Conservation (phyloP, 2,888 invertebrate genomes). For the Syrista parreyssii region DNA sequence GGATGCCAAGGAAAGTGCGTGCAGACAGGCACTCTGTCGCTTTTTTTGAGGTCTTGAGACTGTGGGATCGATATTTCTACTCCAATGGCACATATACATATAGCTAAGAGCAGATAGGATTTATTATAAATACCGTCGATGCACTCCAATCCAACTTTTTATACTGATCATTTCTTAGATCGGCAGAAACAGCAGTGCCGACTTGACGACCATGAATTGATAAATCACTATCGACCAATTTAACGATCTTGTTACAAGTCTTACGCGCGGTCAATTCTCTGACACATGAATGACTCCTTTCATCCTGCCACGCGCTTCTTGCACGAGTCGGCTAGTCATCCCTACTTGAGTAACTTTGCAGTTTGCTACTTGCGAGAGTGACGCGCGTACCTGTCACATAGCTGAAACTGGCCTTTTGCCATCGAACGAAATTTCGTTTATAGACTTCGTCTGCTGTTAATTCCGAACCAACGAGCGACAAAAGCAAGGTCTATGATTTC, state of each 20-base stretch:
- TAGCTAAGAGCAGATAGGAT: background rate
- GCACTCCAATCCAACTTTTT: background rate
- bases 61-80: background rate
- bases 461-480: too few species aligned
- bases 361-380: background rate
- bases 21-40: background rate
- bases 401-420: background rate
- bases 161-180: background rate
- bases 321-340: background rate
- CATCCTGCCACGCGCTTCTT: slow-evolving; percentile 34
- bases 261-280: slow-evolving; percentile 26
- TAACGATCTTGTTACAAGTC: slow-evolving; percentile 39
- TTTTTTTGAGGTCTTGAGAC: background rate
- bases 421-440: background rate
- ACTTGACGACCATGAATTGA: background rate
- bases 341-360: background rate
- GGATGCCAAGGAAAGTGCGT: background rate
- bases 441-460: too few species aligned
- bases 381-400: background rate
- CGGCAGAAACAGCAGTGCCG: background rate
- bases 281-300: slow-evolving; percentile 39
- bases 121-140: background rate
- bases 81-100: background rate
- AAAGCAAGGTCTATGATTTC: too few species aligned
- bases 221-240: slow-evolving; percentile 28